Conservation (phyloP, 2,797 vertebrate species). For the Carcharodon carcharias region DNA sequence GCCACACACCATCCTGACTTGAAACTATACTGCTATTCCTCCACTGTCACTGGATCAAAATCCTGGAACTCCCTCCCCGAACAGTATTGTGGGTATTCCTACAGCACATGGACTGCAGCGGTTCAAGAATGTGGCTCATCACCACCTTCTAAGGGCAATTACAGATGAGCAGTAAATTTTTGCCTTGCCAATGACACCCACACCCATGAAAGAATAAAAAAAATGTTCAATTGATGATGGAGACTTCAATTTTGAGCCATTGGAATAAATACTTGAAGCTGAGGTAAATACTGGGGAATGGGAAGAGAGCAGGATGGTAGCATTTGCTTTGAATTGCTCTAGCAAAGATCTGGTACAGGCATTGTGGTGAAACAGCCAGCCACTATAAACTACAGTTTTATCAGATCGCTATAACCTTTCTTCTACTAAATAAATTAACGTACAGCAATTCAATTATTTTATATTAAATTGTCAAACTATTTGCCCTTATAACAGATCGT, state of each 20-base stretch:
- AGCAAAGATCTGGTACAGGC: background rate
- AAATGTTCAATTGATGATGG: background rate
- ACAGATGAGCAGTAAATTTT: too few species aligned
- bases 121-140: too few species aligned
- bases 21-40: too few species aligned
- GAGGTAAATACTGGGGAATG: background rate
- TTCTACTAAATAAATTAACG: background rate
- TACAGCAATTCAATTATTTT: background rate
- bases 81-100: too few species aligned
- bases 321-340: background rate
- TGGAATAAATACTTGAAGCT: background rate
- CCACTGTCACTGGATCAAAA: too few species aligned
- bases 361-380: background rate
- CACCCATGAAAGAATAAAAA: background rate
- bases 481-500: background rate
- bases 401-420: background rate
- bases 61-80: too few species aligned
- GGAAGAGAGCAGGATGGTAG: background rate
- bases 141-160: too few species aligned
- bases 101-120: too few species aligned
- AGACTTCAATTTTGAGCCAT: background rate
- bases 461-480: background rate
- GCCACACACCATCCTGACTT: too few species aligned
- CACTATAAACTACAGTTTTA: background rate
- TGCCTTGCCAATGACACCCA: background rate